These are phyloP conservation scores for Panthera tigris DNA, from an alignment of 2,113 vertebrate species.

Conservation along the genomic window DNA sequence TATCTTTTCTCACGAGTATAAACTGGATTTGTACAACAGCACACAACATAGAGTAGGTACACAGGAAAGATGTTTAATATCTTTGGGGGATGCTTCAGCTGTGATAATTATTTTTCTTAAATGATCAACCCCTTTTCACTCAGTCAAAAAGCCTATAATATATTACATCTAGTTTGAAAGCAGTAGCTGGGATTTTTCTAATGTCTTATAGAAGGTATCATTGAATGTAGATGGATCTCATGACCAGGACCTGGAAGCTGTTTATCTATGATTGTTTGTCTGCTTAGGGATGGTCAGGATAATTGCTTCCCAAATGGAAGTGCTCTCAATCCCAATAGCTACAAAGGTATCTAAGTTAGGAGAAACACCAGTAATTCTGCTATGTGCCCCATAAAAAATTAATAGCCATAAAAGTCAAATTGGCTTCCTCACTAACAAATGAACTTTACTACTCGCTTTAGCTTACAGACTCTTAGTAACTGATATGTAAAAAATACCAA, in stretches of 20 bases:
- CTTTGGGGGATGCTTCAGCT: background rate
- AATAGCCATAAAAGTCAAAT: conserved; percentile 76
- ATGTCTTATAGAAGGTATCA: background rate
- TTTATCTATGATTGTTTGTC: background rate
- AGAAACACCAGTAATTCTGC: conserved; percentile 45
- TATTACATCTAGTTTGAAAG: background rate
- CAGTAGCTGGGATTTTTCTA: background rate
- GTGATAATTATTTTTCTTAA: background rate
- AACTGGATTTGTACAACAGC: background rate
- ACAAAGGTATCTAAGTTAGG: conserved; percentile 47
- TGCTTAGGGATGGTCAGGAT: background rate
- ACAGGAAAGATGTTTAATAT: background rate
- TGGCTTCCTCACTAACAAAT: conserved; percentile 70
- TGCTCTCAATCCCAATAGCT: background rate
- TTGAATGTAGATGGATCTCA: background rate
- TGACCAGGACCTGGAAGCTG: background rate
- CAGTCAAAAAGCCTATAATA: background rate
- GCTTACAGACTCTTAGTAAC: conserved; percentile 74
- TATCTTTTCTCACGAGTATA: background rate
- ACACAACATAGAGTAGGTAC: background rate
- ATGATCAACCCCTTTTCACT: background rate
- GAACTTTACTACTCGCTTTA: conserved; percentile 72
- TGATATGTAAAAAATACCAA: conserved; percentile 77
- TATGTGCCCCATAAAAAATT: conserved; percentile 72
- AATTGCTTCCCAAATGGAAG: conserved; percentile 7